Evolutionary conservation across 2,797 vertebrate genomes (phyloP).

Genomic region (Pseudochaenichthys georgianus): DNA sequence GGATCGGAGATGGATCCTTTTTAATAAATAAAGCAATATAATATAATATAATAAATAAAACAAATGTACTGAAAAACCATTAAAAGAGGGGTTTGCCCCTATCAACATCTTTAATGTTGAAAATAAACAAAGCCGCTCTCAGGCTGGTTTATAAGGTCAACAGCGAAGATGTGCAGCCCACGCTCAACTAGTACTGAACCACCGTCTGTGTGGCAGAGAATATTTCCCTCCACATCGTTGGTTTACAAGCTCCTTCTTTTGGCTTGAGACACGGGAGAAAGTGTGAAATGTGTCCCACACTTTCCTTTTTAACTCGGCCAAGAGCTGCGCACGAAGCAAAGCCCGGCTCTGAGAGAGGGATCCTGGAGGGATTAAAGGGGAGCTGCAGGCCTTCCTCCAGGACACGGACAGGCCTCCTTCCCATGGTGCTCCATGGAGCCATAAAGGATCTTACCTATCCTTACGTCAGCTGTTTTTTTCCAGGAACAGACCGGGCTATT

Average conservation of each 20-base stretch:
- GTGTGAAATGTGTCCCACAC: constrained; percentile 74
- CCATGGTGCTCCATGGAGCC: constrained; percentile 42
- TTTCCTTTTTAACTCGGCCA: constrained; percentile 71
- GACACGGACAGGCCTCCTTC: constrained; percentile 58
- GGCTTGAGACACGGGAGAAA: constrained; percentile 65
- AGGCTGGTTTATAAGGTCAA: not conserved
- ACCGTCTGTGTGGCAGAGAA: constrained; percentile 33
- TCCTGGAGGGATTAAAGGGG: constrained; percentile 71
- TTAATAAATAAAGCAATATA: constrained; percentile 9
- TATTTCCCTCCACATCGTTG: constrained; percentile 48
- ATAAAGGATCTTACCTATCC: constrained; percentile 22
- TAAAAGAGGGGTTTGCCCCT: not conserved
- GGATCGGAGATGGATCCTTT: not conserved
- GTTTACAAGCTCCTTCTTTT: constrained; percentile 55
- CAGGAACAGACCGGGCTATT: constrained; percentile 4
- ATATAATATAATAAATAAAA: not conserved
- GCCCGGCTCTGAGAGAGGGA: constrained; percentile 67
- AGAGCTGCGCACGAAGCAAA: constrained; percentile 66
- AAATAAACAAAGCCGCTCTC: constrained; percentile 1
- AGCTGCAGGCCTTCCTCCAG: constrained; percentile 70
- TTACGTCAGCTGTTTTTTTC: constrained; percentile 34
- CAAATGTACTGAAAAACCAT: not conserved
- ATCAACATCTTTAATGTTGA: not conserved
- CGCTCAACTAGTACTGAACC: not conserved
- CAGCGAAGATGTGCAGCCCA: constrained; percentile 3